Evolutionary conservation across 53 echinoderm and acorn worm species (phyloP).

Genomic region (Hippasteria phrygiana): DNA sequence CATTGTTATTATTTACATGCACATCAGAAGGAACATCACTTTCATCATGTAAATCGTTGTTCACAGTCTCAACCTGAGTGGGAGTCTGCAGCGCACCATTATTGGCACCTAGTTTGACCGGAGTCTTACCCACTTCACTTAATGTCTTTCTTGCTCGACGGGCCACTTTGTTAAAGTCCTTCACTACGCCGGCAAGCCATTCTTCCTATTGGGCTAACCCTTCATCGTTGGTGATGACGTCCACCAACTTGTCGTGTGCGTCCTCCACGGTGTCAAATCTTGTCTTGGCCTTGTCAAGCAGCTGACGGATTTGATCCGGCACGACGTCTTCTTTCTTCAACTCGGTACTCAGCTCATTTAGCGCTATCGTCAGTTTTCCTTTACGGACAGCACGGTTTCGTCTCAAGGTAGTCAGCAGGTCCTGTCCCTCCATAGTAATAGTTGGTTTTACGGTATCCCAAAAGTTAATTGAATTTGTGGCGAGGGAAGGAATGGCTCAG

Average conservation of each 20-base stretch:
- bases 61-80: too few species aligned
- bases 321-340: constrained; percentile 29
- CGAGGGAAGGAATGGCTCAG: background rate
- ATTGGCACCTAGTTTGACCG: constrained; percentile 3
- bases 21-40: too few species aligned
- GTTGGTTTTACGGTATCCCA: constrained; percentile 11
- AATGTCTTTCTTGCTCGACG: constrained; percentile 38
- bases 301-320: constrained; percentile 4
- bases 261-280: constrained; percentile 47
- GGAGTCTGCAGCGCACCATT: background rate
- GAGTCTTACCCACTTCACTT: constrained; percentile 34
- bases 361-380: constrained; percentile 52
- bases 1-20: too few species aligned
- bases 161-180: constrained; percentile 27
- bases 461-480: constrained; percentile 27
- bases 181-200: constrained; percentile 34
- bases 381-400: constrained; percentile 28
- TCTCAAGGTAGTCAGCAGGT: background rate
- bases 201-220: constrained; percentile 21
- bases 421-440: constrained; percentile 32
- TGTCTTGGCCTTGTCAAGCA: constrained; percentile 45
- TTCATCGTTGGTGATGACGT: constrained; percentile 35
- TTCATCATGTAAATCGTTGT: too few species aligned
- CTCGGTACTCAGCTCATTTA: constrained; percentile 25
- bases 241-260: constrained; percentile 40